Conservation (phyloP, 2,888 invertebrate genomes). For the Schizotus pectinicornis region DNA sequence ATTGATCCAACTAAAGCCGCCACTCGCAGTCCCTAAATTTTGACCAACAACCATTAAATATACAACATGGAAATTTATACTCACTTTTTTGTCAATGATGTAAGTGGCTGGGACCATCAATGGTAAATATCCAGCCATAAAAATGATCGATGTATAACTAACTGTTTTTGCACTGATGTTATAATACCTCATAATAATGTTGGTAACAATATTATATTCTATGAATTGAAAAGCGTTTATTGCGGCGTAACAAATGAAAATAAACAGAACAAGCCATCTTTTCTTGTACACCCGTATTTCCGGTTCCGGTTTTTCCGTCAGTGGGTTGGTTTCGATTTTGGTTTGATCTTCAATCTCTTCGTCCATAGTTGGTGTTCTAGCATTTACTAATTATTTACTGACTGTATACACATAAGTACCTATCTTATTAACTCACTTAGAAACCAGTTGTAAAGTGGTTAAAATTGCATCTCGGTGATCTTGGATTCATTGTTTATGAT, state of each 20-base stretch:
- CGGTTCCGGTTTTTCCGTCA: constrained; percentile 10
- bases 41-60: constrained; percentile 7
- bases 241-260: constrained; percentile 86
- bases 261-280: constrained; percentile 82
- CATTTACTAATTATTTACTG: too few species aligned
- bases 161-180: constrained; percentile 73
- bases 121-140: constrained; percentile 94
- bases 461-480: too few species aligned
- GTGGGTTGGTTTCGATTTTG: too few species aligned
- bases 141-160: constrained; percentile 96
- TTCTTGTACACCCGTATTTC: constrained; percentile 68
- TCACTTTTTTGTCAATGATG: constrained; percentile 90
- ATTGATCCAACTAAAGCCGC: constrained; percentile 80
- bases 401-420: too few species aligned
- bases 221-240: constrained; percentile 95
- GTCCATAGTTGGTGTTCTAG: too few species aligned
- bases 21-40: constrained; percentile 81
- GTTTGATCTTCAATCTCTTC: too few species aligned
- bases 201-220: constrained; percentile 90
- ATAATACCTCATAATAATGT: constrained; percentile 80
- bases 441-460: too few species aligned
- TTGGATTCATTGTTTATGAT: too few species aligned
- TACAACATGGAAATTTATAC: background rate
- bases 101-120: constrained; percentile 95
- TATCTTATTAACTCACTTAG: too few species aligned